Evolutionary conservation across 2,888 invertebrate genomes (phyloP).

Genomic region (Caradrina kadenii): DNA sequence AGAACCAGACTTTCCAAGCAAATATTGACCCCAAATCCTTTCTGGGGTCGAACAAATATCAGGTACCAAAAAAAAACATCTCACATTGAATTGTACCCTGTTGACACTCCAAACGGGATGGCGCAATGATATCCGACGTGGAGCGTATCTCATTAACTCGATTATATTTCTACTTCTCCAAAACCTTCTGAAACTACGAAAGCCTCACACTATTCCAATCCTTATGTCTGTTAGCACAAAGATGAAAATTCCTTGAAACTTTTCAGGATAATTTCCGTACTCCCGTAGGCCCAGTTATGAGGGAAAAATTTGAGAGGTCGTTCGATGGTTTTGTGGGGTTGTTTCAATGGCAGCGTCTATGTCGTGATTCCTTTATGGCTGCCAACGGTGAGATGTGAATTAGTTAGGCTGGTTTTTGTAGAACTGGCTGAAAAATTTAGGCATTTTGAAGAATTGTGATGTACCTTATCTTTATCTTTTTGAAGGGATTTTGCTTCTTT

Average conservation of each 20-base stretch:
- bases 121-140: conserved; percentile 65
- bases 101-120: conserved; percentile 69
- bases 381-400: conserved; percentile 37
- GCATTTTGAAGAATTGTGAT: too few species aligned
- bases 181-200: conserved; percentile 44
- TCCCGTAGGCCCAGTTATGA: conserved; percentile 70
- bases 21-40: conserved; percentile 26
- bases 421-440: not conserved
- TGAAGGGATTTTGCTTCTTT: too few species aligned
- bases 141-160: conserved; percentile 77
- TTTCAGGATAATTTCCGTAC: conserved; percentile 63
- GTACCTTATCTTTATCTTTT: too few species aligned
- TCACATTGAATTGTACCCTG: conserved; percentile 59
- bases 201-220: conserved; percentile 17
- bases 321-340: conserved; percentile 65
- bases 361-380: conserved; percentile 55
- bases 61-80: conserved; percentile 39
- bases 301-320: conserved; percentile 72
- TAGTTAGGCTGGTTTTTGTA: conserved; percentile 22
- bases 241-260: conserved; percentile 45
- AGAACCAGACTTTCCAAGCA: not conserved
- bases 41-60: conserved; percentile 25
- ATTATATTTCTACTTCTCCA: conserved; percentile 75
- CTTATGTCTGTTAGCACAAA: conserved; percentile 24
- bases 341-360: conserved; percentile 59